Conservation (phyloP, 2,888 invertebrate genomes). For the Eupeodes luniger region DNA sequence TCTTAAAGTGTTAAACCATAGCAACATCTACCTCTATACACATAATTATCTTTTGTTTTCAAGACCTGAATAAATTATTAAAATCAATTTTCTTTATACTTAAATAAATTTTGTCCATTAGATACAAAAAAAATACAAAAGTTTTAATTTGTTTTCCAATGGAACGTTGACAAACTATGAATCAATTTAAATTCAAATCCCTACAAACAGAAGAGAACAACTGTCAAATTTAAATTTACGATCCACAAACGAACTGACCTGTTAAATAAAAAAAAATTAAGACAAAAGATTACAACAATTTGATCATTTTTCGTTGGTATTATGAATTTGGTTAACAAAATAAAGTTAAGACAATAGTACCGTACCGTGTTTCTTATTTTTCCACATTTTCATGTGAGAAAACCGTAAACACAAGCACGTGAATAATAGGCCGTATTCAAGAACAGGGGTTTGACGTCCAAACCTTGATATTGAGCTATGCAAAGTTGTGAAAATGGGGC, state of each 20-base stretch:
- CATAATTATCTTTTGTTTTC: neutral
- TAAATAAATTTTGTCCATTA: neutral
- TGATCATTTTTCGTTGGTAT: conserved; percentile 15
- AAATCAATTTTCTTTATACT: conserved; percentile 15
- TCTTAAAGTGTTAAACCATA: neutral
- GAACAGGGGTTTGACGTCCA: no score
- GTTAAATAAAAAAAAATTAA: conserved; percentile 44
- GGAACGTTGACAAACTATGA: conserved; percentile 29
- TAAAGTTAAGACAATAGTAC: conserved; percentile 3
- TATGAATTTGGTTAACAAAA: conserved; percentile 37
- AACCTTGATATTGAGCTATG: no score
- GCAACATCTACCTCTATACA: neutral
- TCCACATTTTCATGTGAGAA: neutral
- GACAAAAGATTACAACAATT: conserved; percentile 53
- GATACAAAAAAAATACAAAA: neutral
- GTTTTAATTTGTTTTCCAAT: neutral
- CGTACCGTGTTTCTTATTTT: neutral
- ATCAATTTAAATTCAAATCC: conserved; percentile 56
- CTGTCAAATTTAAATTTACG: conserved; percentile 54
- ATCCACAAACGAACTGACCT: conserved; percentile 30
- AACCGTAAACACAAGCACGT: neutral
- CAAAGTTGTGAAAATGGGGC: no score
- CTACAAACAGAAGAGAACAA: neutral
- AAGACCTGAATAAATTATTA: conserved; percentile 32
- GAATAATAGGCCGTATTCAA: neutral